Conservation (phyloP, 2,113 vertebrate genomes). For the Bucco capensis region DNA sequence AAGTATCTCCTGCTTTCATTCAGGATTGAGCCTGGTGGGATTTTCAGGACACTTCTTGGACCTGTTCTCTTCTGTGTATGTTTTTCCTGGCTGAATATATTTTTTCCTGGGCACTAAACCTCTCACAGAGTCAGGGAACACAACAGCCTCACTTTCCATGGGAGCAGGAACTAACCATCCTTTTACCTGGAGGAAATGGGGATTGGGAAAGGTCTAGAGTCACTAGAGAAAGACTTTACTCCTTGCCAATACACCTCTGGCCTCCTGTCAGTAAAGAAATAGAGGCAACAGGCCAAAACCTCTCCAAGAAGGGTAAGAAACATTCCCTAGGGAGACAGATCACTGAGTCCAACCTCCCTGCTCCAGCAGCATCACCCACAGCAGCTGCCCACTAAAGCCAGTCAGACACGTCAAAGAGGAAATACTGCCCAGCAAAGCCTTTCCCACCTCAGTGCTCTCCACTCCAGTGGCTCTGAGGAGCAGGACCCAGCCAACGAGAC, state of each 20-base stretch:
- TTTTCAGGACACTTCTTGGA: not conserved
- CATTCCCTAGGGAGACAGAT: not conserved
- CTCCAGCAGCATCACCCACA: too few species aligned
- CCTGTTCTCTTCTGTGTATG: not conserved
- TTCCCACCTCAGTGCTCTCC: not conserved
- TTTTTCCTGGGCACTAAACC: not conserved
- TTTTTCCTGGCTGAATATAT: not conserved
- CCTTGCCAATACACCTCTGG: not conserved
- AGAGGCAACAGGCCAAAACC: not conserved
- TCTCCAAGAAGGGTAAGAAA: not conserved
- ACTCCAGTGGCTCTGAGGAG: rapidly evolving
- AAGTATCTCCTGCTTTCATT: too few species aligned
- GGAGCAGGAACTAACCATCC: not conserved
- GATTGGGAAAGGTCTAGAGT: not conserved
- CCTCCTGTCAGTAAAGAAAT: not conserved
- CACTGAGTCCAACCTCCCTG: too few species aligned
- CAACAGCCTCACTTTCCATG: rapidly evolving
- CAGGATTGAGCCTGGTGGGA: not conserved
- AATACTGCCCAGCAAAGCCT: not conserved
- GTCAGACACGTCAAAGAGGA: rapidly evolving
- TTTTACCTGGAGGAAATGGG: not conserved
- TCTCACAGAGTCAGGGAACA: rapidly evolving
- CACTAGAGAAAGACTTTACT: not conserved
- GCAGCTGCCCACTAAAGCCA: too few species aligned
- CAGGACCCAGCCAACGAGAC: not conserved